Conservation (phyloP, 2,113 vertebrate genomes). For the Passer domesticus region DNA sequence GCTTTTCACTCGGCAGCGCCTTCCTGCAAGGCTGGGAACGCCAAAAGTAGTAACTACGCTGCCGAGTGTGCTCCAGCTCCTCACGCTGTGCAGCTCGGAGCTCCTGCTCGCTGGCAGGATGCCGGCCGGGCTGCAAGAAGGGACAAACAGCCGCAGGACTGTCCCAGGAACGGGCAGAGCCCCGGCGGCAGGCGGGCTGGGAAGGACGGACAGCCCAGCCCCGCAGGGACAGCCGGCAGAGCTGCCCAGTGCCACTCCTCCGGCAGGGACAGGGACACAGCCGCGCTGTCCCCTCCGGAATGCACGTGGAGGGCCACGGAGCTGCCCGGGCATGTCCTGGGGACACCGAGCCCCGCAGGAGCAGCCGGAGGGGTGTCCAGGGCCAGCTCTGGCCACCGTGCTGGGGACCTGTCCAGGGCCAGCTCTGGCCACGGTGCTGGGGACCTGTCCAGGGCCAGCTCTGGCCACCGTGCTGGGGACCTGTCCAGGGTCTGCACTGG, state of each 20-base stretch:
- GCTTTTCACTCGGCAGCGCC: neutral
- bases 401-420: neutral
- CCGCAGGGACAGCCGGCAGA: neutral
- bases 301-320: neutral
- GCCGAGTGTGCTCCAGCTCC: neutral
- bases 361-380: neutral
- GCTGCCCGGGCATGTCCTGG: fast-evolving
- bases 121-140: neutral
- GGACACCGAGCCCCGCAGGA: neutral
- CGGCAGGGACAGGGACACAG: fast-evolving
- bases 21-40: neutral
- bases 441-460: neutral
- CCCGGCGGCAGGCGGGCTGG: neutral
- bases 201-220: neutral
- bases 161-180: neutral
- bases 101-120: neutral
- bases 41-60: neutral
- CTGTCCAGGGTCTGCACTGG: fast-evolving
- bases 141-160: neutral
- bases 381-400: neutral
- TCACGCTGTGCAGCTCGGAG: neutral
- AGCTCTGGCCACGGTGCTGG: fast-evolving
- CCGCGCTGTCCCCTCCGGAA: neutral
- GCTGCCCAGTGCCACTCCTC: neutral
- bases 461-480: neutral